Evolutionary conservation across 2,797 vertebrate species (phyloP).

Genomic region (Onychomys arenicola): DNA sequence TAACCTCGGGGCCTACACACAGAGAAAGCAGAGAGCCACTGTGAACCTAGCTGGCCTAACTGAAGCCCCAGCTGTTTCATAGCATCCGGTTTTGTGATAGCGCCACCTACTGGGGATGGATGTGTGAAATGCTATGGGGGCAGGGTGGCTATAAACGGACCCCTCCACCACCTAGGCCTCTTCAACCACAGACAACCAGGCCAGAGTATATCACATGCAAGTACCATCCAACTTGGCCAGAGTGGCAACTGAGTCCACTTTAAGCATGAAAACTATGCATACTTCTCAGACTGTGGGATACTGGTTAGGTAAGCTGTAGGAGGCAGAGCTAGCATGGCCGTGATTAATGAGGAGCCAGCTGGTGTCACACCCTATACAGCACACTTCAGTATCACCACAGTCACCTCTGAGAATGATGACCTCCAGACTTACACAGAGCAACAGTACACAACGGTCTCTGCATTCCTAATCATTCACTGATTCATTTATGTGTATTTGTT

Average conservation of each 20-base stretch:
- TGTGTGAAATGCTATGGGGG: accelerated
- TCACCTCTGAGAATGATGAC: neutral
- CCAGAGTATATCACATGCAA: neutral
- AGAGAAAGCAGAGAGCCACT: neutral
- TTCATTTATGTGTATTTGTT: neutral
- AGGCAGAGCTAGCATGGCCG: neutral
- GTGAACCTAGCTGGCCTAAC: neutral
- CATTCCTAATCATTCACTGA: accelerated
- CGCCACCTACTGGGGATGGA: neutral
- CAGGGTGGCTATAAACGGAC: neutral
- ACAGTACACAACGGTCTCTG: neutral
- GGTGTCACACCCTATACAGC: accelerated
- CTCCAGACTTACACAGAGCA: neutral
- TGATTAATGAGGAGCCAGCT: neutral
- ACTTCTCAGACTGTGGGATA: neutral
- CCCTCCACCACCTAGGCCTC: neutral
- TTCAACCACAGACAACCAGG: neutral
- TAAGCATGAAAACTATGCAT: neutral
- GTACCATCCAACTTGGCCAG: neutral
- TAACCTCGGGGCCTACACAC: neutral
- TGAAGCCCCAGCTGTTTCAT: neutral
- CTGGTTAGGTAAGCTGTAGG: neutral
- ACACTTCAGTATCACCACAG: accelerated
- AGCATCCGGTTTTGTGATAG: neutral
- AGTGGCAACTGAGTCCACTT: neutral